Evolutionary conservation across 2,797 vertebrate genomes (phyloP).

Genomic region (Argentina silus): DNA sequence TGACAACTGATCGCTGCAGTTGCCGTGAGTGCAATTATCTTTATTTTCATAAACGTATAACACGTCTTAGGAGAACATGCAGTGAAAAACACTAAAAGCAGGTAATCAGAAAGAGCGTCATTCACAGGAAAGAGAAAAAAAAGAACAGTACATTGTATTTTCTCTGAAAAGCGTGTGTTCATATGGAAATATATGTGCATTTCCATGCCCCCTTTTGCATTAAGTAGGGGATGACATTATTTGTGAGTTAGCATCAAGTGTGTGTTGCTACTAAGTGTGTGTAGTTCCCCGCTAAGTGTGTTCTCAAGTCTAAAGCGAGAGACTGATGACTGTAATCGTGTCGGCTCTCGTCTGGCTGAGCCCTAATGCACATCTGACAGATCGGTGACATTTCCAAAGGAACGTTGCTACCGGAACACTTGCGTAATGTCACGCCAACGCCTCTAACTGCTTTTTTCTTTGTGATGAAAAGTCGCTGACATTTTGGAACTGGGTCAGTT

Average conservation of each 20-base stretch:
- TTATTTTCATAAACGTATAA: conserved; percentile 7
- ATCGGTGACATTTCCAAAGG: conserved; percentile 66
- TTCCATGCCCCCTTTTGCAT: too few relatives aligned
- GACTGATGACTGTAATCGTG: conserved; percentile 70
- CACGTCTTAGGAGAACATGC: neutral
- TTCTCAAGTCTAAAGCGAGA: conserved; percentile 45
- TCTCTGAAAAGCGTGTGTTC: neutral
- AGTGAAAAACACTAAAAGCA: conserved; percentile 17
- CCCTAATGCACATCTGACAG: conserved; percentile 37
- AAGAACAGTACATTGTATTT: conserved; percentile 27
- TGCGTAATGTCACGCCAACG: too few relatives aligned
- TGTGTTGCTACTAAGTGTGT: neutral
- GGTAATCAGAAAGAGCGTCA: neutral
- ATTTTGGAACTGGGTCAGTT: too few relatives aligned
- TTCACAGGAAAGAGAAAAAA: conserved; percentile 13
- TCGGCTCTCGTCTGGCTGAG: conserved; percentile 52
- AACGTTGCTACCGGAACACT: conserved; percentile 21
- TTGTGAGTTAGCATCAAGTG: too few relatives aligned
- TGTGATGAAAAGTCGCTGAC: too few relatives aligned
- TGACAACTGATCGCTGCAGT: conserved; percentile 8
- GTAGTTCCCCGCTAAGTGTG: conserved; percentile 22
- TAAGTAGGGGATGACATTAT: too few relatives aligned
- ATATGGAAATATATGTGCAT: too few relatives aligned
- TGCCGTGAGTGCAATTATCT: neutral
- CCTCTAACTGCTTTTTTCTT: too few relatives aligned